These are phyloP conservation scores for Hartigia nigra DNA, from an alignment of 2,888 invertebrate species.

Conservation along the genomic window DNA sequence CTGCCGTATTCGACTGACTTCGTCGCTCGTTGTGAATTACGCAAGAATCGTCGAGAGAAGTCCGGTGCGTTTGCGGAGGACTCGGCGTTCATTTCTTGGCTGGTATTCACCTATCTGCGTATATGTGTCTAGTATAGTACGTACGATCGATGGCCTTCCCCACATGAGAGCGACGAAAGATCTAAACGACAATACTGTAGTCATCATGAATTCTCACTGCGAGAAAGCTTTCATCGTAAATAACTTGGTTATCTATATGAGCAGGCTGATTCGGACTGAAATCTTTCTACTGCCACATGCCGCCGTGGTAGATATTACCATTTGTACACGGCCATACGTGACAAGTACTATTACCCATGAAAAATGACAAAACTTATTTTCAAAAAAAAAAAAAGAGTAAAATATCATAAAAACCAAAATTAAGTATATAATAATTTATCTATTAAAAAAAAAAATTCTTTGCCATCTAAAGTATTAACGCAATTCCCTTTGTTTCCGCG, in stretches of 20 bases:
- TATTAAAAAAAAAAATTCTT: background rate
- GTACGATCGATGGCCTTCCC: background rate
- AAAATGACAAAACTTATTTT: background rate
- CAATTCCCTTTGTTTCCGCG: background rate
- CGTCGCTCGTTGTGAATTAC: constrained; percentile 57
- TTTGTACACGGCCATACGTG: background rate
- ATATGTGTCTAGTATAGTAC: background rate
- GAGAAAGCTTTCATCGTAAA: constrained; percentile 9
- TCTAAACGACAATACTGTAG: constrained; percentile 6
- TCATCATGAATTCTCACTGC: constrained; percentile 3
- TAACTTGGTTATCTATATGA: constrained; percentile 10
- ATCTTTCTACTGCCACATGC: background rate
- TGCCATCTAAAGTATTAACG: background rate
- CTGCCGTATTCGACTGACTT: constrained; percentile 56
- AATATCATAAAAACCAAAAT: background rate
- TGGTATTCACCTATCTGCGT: background rate
- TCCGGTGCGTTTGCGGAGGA: background rate
- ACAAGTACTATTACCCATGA: background rate
- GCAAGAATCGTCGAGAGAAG: constrained; percentile 41
- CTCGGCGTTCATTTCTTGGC: background rate
- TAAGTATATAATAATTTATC: background rate
- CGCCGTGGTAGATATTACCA: background rate
- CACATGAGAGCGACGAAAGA: constrained; percentile 1
- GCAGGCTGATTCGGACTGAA: constrained; percentile 4
- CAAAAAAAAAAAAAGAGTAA: background rate